Evolutionary conservation across 2,888 invertebrate genomes (phyloP).

Genomic region (Vannuccia rotundouncinata): DNA sequence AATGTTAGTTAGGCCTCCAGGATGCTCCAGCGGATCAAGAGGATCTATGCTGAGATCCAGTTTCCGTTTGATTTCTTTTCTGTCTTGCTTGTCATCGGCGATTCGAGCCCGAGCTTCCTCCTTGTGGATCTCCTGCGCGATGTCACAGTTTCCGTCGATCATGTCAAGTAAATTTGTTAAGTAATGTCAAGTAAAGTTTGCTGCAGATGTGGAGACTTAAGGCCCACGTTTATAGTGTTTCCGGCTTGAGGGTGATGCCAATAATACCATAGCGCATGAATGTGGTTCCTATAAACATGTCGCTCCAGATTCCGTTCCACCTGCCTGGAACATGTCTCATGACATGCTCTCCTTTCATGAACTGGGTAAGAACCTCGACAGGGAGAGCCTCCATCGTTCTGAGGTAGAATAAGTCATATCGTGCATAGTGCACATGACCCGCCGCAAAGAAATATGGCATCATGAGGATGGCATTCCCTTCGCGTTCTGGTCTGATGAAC

Average conservation of each 20-base stretch:
- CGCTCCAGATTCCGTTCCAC: slow-evolving; percentile 44
- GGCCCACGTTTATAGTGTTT: slow-evolving; percentile 8
- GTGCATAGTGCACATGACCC: slow-evolving; percentile 42
- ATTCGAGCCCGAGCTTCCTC: background rate
- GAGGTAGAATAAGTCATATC: slow-evolving; percentile 43
- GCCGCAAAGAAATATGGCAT: slow-evolving; percentile 43
- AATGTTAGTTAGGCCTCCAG: background rate
- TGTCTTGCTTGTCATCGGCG: background rate
- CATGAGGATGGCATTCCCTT: slow-evolving; percentile 43
- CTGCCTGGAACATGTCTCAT: slow-evolving; percentile 42
- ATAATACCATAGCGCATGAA: slow-evolving; percentile 44
- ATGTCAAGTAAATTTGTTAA: background rate
- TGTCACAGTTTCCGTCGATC: background rate
- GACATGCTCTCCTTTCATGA: slow-evolving; percentile 43
- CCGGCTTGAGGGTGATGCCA: slow-evolving; percentile 42
- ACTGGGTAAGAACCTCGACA: slow-evolving; percentile 38
- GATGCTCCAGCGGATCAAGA: slow-evolving; percentile 6
- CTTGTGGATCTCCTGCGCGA: background rate
- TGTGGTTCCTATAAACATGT: slow-evolving; percentile 44
- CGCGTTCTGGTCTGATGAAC: slow-evolving; percentile 42
- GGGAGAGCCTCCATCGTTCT: slow-evolving; percentile 41
- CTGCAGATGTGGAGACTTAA: slow-evolving; percentile 10
- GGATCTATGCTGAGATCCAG: background rate
- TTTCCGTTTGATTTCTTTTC: background rate
- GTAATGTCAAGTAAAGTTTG: background rate